Conservation (phyloP, 2,797 vertebrate genomes). For the Centropyge bicolor region DNA sequence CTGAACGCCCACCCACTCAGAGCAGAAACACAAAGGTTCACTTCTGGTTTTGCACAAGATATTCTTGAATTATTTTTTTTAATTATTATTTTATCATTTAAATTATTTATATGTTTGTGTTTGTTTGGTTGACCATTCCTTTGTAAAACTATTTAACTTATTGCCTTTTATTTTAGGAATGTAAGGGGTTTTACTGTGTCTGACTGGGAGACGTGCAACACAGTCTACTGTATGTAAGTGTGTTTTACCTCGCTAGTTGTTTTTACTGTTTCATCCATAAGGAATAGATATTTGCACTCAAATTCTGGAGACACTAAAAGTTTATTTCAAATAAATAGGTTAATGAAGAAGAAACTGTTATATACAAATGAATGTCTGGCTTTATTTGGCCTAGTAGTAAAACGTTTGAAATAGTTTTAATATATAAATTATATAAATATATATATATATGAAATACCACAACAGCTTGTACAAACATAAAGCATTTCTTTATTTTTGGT, state of each 20-base stretch:
- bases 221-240: slow-evolving; percentile 84
- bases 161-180: slow-evolving; percentile 93
- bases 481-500: slow-evolving; percentile 91
- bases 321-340: slow-evolving; percentile 85
- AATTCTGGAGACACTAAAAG: slow-evolving; percentile 84
- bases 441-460: slow-evolving; percentile 89
- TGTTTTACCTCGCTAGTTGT: slow-evolving; percentile 82
- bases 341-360: slow-evolving; percentile 85
- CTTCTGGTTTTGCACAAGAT: slow-evolving; percentile 83
- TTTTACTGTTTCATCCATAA: slow-evolving; percentile 83
- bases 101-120: slow-evolving; percentile 78
- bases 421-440: slow-evolving; percentile 84
- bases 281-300: slow-evolving; percentile 87
- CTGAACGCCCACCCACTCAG: slow-evolving; percentile 52
- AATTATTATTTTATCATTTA: slow-evolving; percentile 75
- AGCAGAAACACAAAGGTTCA: slow-evolving; percentile 81
- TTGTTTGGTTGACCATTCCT: slow-evolving; percentile 81
- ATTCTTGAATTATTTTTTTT: slow-evolving; percentile 45
- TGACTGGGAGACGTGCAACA: slow-evolving; percentile 84
- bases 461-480: slow-evolving; percentile 97
- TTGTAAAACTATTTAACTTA: slow-evolving; percentile 86
- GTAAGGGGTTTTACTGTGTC: slow-evolving; percentile 87
- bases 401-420: slow-evolving; percentile 92
- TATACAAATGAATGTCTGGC: slow-evolving; percentile 97
- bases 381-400: slow-evolving; percentile 93